phyloP scores from a whole-genome alignment of 2,113 vertebrate species.

The Illadopsis cleaveri region DNA sequence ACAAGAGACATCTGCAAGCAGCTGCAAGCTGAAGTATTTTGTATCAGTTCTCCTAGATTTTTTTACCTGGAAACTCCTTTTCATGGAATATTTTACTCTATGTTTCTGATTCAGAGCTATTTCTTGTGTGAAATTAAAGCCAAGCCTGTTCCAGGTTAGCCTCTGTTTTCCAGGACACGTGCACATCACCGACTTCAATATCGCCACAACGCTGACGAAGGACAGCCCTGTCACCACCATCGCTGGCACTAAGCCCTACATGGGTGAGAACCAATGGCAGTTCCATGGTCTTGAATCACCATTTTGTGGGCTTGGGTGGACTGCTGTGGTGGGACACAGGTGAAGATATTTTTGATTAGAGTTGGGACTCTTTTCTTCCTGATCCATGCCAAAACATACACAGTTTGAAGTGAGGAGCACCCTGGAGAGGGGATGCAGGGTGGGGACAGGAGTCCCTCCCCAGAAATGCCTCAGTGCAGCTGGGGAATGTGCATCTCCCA shows the following conservation, averaged over 20 bases:
- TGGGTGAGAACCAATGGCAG: conserved; percentile 78
- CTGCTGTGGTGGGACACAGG: not conserved
- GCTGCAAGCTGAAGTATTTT: not conserved
- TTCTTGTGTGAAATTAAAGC: not conserved
- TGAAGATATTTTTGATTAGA: not conserved
- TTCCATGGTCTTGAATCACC: fast-evolving
- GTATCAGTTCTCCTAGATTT: not conserved
- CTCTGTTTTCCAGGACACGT: conserved; percentile 82
- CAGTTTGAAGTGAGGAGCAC: fast-evolving
- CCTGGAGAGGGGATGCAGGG: not conserved
- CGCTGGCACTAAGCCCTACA: conserved; percentile 97
- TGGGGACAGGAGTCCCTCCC: not conserved
- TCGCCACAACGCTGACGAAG: conserved; percentile 86
- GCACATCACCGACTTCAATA: conserved; percentile 97
- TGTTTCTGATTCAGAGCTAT: not conserved
- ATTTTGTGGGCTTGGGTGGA: not conserved
- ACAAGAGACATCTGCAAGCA: not conserved
- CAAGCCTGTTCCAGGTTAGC: fast-evolving
- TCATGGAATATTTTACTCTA: not conserved
- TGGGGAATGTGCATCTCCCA: fast-evolving
- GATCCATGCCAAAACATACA: not conserved
- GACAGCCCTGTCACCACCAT: conserved; percentile 87
- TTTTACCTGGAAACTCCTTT: not conserved
- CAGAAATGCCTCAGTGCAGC: too few relatives aligned
- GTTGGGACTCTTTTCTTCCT: not conserved